Percentiles rank a stretch among this genome's conserved stretches.
Evolutionary conservation across 2,888 invertebrate species (phyloP).

Genomic region (Epirrhoe alternata): DNA sequence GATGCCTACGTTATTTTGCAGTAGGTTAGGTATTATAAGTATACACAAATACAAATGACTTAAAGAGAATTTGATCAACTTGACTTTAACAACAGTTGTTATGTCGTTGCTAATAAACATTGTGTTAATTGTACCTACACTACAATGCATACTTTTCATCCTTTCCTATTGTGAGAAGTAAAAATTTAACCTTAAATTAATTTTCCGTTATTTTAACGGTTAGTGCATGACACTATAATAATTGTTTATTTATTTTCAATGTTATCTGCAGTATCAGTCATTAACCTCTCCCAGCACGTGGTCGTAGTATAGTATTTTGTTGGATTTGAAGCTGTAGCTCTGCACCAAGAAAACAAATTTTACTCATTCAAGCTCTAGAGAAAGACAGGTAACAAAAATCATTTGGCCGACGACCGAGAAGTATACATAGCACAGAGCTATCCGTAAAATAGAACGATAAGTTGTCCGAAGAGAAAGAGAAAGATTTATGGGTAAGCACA

Average conservation of each 20-base stretch:
- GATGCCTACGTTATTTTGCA: too few species aligned
- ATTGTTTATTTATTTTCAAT: constrained; percentile 79
- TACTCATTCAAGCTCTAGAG: constrained; percentile 83
- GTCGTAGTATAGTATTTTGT: constrained; percentile 80
- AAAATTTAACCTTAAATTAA: constrained; percentile 11
- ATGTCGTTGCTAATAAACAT: not conserved
- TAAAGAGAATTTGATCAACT: not conserved
- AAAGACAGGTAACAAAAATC: constrained; percentile 84
- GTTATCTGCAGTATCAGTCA: constrained; percentile 80
- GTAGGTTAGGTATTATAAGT: too few species aligned
- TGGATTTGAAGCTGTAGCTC: constrained; percentile 84
- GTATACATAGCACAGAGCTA: constrained; percentile 85
- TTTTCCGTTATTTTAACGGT: constrained; percentile 27
- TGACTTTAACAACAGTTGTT: not conserved
- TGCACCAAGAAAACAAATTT: constrained; percentile 80
- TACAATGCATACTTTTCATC: not conserved
- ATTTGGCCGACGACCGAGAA: constrained; percentile 84
- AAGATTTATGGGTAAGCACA: constrained; percentile 51
- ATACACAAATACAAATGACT: too few species aligned
- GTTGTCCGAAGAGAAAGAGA: constrained; percentile 70
- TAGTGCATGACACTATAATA: constrained; percentile 38
- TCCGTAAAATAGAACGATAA: constrained; percentile 83
- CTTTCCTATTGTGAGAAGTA: not conserved
- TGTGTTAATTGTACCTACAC: constrained; percentile 3
- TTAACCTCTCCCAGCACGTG: constrained; percentile 81